Base-by-base conservation (phyloP, 2,797 vertebrate genomes). In the Enteromius argenteus region DNA sequence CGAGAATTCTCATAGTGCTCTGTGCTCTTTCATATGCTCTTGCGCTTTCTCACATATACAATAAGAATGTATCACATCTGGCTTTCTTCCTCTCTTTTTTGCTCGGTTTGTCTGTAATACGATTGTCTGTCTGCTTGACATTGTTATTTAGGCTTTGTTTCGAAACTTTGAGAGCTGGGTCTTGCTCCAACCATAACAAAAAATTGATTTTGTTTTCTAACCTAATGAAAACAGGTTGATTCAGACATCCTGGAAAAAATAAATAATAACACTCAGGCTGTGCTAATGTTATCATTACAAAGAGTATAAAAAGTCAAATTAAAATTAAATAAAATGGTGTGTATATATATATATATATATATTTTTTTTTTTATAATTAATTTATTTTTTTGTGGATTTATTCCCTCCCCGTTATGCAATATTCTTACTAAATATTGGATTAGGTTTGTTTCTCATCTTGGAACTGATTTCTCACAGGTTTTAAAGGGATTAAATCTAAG, bases 1-100 rank as follows among this genome's bases (percentile, higher is more conserved):
- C 1, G 64, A 78, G 39, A 72, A 78, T 60, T 37, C 37, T 32
- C 62, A 77, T 69, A 27, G 81, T 32, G 60, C 35, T 67, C 32
- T 13, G 15, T 71, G 42, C 27, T 51, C 35, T 72, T 84, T 84
- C 53, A 62, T 62, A 62, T 8, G 32, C 10, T 44, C 42, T 62
- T 27, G 64, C 67, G 78, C 37, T 46, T 58, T 62, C 39, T 75
- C 42, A 49, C n/a, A 19, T 56, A 71, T 67, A n/a, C 32, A 75
- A 75, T 39, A 67, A 42, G 35, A 51, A 39, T 6, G 53, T 32
- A 80, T 19, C 42, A 49, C 69, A 73, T 73, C 42, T 46, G 15
- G 11, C 56, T 60, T 60, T 30, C 23, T 72, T n/a, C 37, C 19
- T n/a, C 3, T 68, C 5, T 49, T 27, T 73, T 27, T 73, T 4